These are phyloP conservation scores for Artemia sp. DNA, from an alignment of 2,888 invertebrate genomes.

Conservation along the genomic window DNA sequence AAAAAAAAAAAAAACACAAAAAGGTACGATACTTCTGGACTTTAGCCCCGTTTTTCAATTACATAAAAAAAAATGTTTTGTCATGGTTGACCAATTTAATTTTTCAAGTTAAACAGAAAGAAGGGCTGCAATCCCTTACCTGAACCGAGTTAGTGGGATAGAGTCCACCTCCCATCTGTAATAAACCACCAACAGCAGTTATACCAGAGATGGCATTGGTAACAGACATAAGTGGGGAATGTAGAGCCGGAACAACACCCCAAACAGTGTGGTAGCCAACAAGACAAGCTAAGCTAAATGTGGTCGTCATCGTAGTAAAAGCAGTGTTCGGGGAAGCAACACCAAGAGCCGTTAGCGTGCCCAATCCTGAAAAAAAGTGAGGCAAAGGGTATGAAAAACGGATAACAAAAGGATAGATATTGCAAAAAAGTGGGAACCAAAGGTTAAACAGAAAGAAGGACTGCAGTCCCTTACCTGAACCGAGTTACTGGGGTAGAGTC, in stretches of 20 bases:
- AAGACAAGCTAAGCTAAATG: constrained; percentile 59
- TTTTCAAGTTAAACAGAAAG: no score
- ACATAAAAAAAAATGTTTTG: no score
- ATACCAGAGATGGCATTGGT: constrained; percentile 72
- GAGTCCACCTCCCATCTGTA: constrained; percentile 67
- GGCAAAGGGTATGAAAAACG: no score
- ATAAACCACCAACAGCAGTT: constrained; percentile 72
- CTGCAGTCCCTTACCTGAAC: no score
- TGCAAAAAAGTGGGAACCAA: no score
- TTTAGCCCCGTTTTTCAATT: no score
- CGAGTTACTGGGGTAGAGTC: no score
- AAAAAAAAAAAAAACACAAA: no score
- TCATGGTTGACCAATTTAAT: no score
- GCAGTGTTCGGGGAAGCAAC: constrained; percentile 60
- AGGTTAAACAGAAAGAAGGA: no score
- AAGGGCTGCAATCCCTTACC: constrained; percentile 32
- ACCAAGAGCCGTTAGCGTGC: constrained; percentile 49
- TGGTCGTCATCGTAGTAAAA: constrained; percentile 72
- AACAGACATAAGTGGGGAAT: constrained; percentile 80
- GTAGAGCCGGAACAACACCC: constrained; percentile 76
- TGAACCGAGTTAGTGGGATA: constrained; percentile 55
- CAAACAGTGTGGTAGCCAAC: constrained; percentile 77
- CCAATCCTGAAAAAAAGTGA: constrained; percentile 39
- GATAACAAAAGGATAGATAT: no score
- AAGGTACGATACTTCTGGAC: no score